phyloP scores from a whole-genome alignment of 2,797 vertebrate species.

The Novumbra hubbsi region DNA sequence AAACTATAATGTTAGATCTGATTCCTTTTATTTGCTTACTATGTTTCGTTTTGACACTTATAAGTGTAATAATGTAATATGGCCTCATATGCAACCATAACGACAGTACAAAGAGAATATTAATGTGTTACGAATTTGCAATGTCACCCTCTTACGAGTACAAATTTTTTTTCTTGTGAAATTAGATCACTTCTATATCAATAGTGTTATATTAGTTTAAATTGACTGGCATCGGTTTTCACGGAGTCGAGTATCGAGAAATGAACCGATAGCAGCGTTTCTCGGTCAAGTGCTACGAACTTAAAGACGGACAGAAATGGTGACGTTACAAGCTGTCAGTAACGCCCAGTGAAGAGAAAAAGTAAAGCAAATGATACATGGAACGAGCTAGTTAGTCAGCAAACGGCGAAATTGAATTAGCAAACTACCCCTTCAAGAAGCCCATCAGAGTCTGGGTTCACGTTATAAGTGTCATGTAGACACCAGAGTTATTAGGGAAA shows the following conservation, averaged over 20 bases:
- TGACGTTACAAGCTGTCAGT: conserved; percentile 3
- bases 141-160: background rate
- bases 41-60: background rate
- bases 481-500: background rate
- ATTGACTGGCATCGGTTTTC: background rate
- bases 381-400: background rate
- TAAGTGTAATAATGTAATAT: background rate
- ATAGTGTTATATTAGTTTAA: background rate
- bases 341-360: background rate
- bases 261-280: background rate
- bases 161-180: background rate
- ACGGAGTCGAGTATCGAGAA: background rate
- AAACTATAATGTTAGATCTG: background rate
- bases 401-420: background rate
- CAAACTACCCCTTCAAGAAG: background rate
- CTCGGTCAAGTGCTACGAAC: background rate
- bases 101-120: background rate
- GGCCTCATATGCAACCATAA: background rate
- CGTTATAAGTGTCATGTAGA: background rate
- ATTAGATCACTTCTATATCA: background rate
- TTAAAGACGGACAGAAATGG: background rate
- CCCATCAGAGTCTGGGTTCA: background rate
- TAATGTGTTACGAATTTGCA: background rate
- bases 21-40: background rate
- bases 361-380: background rate